phyloP scores from a whole-genome alignment of 1,140 invertebrate species.

The Bradysia coprophila region DNA sequence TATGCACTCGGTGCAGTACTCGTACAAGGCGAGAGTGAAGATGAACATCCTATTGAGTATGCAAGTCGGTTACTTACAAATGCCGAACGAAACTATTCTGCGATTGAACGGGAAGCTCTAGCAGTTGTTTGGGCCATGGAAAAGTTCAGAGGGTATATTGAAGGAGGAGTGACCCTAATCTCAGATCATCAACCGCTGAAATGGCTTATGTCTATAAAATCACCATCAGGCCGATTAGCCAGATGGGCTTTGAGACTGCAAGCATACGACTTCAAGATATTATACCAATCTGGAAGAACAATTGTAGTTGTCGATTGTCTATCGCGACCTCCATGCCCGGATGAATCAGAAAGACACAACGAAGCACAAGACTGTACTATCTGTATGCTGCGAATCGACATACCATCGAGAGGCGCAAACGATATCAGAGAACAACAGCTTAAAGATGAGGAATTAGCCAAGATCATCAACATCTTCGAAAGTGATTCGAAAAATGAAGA shows the following conservation, averaged over 20 bases:
- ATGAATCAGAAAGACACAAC: too few relatives aligned
- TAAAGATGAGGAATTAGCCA: too few relatives aligned
- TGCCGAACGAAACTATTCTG: conserved; percentile 21
- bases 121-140: conserved; percentile 21
- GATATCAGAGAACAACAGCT: too few relatives aligned
- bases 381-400: too few relatives aligned
- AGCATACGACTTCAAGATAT: background rate
- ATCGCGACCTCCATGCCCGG: background rate
- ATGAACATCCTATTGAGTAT: background rate
- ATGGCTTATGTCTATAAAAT: conserved; percentile 10
- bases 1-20: background rate
- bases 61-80: conserved; percentile 9
- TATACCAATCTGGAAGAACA: background rate
- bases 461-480: too few relatives aligned
- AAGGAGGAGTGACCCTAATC: conserved; percentile 15
- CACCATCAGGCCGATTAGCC: conserved; percentile 11
- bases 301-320: background rate
- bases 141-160: conserved; percentile 13
- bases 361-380: too few relatives aligned
- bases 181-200: conserved; percentile 12
- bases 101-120: conserved; percentile 21
- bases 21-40: background rate
- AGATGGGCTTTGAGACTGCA: conserved; percentile 10
- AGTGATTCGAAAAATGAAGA: too few relatives aligned
- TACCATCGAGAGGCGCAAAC: too few relatives aligned